Conservation (phyloP, 1,140 invertebrate genomes). For the Panagrolaimus sp. region DNA sequence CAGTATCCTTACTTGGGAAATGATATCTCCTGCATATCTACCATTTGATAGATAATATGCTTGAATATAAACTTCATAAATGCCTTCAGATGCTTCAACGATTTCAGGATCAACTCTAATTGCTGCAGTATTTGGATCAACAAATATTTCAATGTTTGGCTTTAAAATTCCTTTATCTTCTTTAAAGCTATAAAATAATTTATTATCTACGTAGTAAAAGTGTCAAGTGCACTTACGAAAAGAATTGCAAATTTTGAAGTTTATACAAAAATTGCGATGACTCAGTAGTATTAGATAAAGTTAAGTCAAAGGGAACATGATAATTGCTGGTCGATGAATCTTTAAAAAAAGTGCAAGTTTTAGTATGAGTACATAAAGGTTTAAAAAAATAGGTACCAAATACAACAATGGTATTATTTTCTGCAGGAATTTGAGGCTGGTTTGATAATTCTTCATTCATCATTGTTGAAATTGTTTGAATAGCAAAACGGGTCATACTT, state of each 20-base stretch:
- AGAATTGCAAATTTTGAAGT: constrained; percentile 14
- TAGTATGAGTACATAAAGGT: neutral
- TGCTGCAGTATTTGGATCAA: constrained; percentile 2
- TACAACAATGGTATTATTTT: constrained; percentile 4
- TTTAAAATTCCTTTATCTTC: constrained; percentile 14
- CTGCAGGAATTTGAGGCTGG: neutral
- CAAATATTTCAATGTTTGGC: constrained; percentile 10
- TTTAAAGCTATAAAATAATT: constrained; percentile 16
- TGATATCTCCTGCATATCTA: neutral
- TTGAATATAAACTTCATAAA: constrained; percentile 22
- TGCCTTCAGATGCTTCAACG: constrained; percentile 22
- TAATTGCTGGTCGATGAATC: neutral
- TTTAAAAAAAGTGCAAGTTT: neutral
- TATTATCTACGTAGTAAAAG: neutral
- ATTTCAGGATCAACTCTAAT: constrained; percentile 27
- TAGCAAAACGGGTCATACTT: constrained; percentile 17
- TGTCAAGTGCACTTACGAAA: constrained; percentile 1
- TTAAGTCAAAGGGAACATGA: constrained; percentile 1
- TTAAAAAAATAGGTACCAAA: neutral
- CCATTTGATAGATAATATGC: neutral
- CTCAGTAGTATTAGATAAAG: neutral
- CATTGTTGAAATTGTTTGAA: neutral
- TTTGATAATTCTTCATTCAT: neutral
- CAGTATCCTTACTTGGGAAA: neutral
- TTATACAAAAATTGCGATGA: constrained; percentile 8